phyloP scores from a whole-genome alignment of 2,888 invertebrate species.

The Actias luna region DNA sequence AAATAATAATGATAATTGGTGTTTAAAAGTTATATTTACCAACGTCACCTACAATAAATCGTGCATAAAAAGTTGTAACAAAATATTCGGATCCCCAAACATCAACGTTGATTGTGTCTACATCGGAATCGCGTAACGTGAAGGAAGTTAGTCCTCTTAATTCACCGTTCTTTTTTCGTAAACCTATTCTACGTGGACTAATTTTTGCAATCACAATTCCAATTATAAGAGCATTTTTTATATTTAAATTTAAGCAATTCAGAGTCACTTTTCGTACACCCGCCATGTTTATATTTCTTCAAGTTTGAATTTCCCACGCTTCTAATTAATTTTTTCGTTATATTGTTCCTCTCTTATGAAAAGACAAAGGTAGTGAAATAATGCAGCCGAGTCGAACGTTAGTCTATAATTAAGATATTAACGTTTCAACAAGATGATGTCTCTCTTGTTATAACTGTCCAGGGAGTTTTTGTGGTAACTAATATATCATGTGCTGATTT shows the following conservation, averaged over 20 bases:
- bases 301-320: slow-evolving; percentile 20
- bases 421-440: too few relatives aligned
- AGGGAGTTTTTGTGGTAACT: too few relatives aligned
- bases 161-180: slow-evolving; percentile 76
- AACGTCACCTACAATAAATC: slow-evolving; percentile 86
- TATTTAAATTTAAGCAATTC: slow-evolving; percentile 67
- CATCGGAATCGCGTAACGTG: slow-evolving; percentile 87
- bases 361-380: not conserved
- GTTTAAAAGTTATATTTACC: slow-evolving; percentile 65
- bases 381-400: too few relatives aligned
- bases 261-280: slow-evolving; percentile 67
- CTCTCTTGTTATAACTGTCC: too few relatives aligned
- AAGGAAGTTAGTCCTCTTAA: slow-evolving; percentile 88
- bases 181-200: slow-evolving; percentile 76
- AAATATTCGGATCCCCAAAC: slow-evolving; percentile 87
- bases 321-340: not conserved
- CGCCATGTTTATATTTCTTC: slow-evolving; percentile 53
- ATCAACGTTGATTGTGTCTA: slow-evolving; percentile 88
- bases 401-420: too few relatives aligned
- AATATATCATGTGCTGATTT: too few relatives aligned
- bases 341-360: not conserved
- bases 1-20: not conserved
- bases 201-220: slow-evolving; percentile 86
- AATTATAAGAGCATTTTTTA: slow-evolving; percentile 72
- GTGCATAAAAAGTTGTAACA: slow-evolving; percentile 82